phyloP scores from a whole-genome alignment of 2,888 invertebrate species.

The Acanthoscelides obtectus region DNA sequence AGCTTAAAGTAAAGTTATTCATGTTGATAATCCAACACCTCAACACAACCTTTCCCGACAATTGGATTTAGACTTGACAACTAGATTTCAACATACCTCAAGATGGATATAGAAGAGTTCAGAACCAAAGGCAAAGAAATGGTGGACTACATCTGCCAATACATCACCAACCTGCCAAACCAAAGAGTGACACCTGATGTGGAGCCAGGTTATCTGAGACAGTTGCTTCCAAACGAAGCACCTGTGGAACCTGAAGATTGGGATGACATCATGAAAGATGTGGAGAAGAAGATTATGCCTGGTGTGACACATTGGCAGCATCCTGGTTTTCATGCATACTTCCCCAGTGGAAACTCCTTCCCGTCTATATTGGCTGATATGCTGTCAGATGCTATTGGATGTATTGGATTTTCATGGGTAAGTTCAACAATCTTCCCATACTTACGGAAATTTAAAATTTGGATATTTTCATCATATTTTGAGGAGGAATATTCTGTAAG shows the following conservation, averaged over 20 bases:
- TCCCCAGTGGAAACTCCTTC: constrained; percentile 95
- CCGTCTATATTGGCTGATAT: constrained; percentile 97
- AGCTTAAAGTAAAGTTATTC: too few species aligned
- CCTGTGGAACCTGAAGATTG: constrained; percentile 80
- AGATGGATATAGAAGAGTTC: constrained; percentile 87
- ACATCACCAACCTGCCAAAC: constrained; percentile 73
- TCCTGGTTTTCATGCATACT: constrained; percentile 98
- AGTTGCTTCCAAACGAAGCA: constrained; percentile 73
- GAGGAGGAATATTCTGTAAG: too few species aligned
- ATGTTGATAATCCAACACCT: too few species aligned
- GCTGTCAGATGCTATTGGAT: constrained; percentile 93
- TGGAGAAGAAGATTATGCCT: constrained; percentile 89
- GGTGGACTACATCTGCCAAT: constrained; percentile 93
- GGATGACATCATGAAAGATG: constrained; percentile 84
- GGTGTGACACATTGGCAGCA: constrained; percentile 99
- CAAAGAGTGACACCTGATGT: constrained; percentile 84
- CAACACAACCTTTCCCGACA: too few species aligned
- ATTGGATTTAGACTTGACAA: too few species aligned
- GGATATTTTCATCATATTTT: too few species aligned
- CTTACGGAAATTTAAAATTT: too few species aligned
- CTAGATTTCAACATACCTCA: background rate
- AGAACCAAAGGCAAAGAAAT: constrained; percentile 84
- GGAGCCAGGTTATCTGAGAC: constrained; percentile 84
- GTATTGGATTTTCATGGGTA: constrained; percentile 99
- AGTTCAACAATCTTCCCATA: too few species aligned